Evolutionary conservation across 2,797 vertebrate species (phyloP).

Genomic region (Phaenicophaeus curvirostris): DNA sequence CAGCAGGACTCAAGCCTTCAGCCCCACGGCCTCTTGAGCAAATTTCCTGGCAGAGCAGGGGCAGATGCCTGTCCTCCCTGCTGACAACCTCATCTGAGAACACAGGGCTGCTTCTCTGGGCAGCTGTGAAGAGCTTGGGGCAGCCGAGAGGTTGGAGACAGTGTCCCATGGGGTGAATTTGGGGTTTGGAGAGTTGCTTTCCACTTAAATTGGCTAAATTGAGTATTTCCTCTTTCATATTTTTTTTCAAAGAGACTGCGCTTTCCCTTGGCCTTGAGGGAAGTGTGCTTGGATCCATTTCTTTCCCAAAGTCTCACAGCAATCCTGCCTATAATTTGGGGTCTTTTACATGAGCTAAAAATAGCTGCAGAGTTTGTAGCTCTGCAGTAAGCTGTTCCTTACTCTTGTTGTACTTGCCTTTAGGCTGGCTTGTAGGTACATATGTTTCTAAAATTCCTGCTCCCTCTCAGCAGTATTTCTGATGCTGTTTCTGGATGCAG

Average conservation of each 20-base stretch:
- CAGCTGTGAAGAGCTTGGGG: background rate
- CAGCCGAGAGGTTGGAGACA: background rate
- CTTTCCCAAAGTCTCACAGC: background rate
- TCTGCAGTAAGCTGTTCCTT: background rate
- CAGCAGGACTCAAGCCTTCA: background rate
- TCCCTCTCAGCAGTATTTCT: background rate
- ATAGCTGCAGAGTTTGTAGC: background rate
- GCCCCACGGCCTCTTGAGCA: background rate
- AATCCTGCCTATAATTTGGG: background rate
- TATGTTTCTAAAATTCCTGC: background rate
- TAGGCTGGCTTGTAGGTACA: background rate
- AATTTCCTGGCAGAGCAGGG: background rate
- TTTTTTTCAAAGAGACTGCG: background rate
- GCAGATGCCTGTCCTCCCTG: background rate
- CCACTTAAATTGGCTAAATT: background rate
- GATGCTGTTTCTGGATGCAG: background rate
- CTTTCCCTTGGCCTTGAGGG: background rate
- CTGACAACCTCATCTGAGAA: background rate
- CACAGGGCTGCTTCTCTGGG: background rate
- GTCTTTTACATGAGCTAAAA: background rate
- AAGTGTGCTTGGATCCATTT: background rate
- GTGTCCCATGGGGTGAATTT: background rate
- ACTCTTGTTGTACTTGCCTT: background rate
- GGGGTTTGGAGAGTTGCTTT: background rate
- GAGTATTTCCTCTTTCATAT: background rate